Conservation (phyloP, 2,888 invertebrate genomes). For the Microplitis deprimator region DNA sequence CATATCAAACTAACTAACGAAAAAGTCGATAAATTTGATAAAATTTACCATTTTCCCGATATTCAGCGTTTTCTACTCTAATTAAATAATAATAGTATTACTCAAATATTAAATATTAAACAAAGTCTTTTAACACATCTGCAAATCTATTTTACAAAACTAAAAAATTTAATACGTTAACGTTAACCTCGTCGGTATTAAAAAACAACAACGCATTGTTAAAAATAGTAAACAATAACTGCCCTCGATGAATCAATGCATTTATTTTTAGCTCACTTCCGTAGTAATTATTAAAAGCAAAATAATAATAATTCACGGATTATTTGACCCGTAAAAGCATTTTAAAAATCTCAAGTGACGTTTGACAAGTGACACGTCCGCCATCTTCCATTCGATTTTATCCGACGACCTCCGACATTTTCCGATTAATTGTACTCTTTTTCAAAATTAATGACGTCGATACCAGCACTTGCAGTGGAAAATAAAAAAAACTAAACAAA, state of each 20-base stretch:
- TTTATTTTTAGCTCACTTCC: background rate
- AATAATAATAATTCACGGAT: background rate
- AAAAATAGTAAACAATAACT: no score
- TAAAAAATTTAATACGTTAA: background rate
- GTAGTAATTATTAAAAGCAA: background rate
- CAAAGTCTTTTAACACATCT: background rate
- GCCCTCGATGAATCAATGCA: background rate
- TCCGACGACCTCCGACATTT: background rate
- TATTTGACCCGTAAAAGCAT: background rate
- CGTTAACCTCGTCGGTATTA: no score
- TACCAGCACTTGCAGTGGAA: background rate
- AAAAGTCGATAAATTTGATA: background rate
- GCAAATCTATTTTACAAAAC: background rate
- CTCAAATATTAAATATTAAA: background rate
- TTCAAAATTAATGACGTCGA: background rate
- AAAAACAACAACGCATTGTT: no score
- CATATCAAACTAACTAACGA: slow-evolving; percentile 1
- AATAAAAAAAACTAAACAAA: background rate
- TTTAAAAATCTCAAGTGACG: background rate
- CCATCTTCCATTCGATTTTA: background rate
- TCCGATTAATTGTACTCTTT: background rate
- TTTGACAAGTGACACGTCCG: background rate
- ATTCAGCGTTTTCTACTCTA: background rate
- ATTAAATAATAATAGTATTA: background rate
- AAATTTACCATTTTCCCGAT: background rate